Evolutionary conservation across 2,113 vertebrate species (phyloP), one percentile per base, ranked within the genome.

Genomic region (Rhea pennata): DNA sequence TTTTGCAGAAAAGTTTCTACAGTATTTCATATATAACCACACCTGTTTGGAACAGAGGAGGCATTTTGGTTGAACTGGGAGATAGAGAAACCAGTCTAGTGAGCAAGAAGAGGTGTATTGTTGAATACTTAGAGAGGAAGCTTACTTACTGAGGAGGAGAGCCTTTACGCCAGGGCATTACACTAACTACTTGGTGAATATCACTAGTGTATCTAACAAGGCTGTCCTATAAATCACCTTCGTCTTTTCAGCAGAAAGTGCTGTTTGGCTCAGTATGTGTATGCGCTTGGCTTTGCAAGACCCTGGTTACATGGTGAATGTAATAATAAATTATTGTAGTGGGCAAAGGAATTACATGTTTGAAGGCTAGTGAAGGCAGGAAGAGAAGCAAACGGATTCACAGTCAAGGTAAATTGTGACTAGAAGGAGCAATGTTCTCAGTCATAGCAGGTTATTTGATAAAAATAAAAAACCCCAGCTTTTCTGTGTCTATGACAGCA

Each of bases 31-130:
- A 77, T 83, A 97, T 77, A 98, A 98, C 66, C 88, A 97, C 73
- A 98, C 92, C 65, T 99, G 98, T 96, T 91, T 99, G 86, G 95
- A 95, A 53, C 98, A 98, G 98, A 97, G 81, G 88, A 97, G 98
- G 74, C 98, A 95, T 92, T 84, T 92, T 79, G 71, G 64, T 82
- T 97, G 95, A 84, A 73, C 90, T 86, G 97, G 97, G 81, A 94
- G 95, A 42, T 96, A 96, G 67, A 69, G 98, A 98, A 91, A 93
- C 42, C 14, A 98, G 98, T 93, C 96, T 91, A 74, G 98, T 98
- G 94, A 97, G 94, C 76, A 56, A 51, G 51, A 21, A 51, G 51
- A 21, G 40, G 87, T 90, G 39, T 94, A 9, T 44, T 76, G 14
- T 39, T 66, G 44, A 46, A 5, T 46, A 42, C 12, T 8, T 82